Evolutionary conservation across 2,797 vertebrate species (phyloP).

Genomic region (Kryptopterus vitreolus): DNA sequence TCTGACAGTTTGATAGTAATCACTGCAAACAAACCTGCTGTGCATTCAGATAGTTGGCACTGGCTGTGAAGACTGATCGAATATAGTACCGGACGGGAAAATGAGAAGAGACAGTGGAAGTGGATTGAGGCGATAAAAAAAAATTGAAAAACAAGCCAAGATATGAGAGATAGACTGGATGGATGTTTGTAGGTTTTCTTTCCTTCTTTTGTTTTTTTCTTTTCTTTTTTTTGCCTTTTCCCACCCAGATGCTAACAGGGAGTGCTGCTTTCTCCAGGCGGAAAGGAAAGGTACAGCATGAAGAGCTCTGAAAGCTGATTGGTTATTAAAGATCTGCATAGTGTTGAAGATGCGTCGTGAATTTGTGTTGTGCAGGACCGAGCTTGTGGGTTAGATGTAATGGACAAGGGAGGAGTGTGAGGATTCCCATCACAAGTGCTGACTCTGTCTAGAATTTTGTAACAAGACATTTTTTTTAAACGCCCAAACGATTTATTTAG

Average conservation of each 20-base stretch:
- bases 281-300: conserved; percentile 16
- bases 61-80: conserved; percentile 29
- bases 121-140: background rate
- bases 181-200: conserved; percentile 18
- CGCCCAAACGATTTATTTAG: background rate
- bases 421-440: conserved; percentile 29
- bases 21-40: conserved; percentile 49
- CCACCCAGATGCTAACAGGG: conserved; percentile 50
- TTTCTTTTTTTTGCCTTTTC: conserved; percentile 47
- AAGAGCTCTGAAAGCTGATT: conserved; percentile 42
- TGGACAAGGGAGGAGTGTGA: background rate
- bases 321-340: conserved; percentile 34
- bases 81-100: conserved; percentile 24
- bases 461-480: background rate
- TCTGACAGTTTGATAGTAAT: conserved; percentile 50
- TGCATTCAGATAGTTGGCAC: conserved; percentile 26
- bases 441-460: conserved; percentile 15
- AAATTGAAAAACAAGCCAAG: background rate
- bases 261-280: conserved; percentile 36
- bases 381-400: background rate
- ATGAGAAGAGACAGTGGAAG: conserved; percentile 3
- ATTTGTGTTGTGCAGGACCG: conserved; percentile 16
- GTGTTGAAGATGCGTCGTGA: conserved; percentile 24
- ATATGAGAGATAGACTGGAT: background rate
- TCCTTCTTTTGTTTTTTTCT: too few species aligned